These are phyloP conservation scores for Cataglyphis altisquamis DNA, from an alignment of 2,888 invertebrate species.

Conservation along the genomic window DNA sequence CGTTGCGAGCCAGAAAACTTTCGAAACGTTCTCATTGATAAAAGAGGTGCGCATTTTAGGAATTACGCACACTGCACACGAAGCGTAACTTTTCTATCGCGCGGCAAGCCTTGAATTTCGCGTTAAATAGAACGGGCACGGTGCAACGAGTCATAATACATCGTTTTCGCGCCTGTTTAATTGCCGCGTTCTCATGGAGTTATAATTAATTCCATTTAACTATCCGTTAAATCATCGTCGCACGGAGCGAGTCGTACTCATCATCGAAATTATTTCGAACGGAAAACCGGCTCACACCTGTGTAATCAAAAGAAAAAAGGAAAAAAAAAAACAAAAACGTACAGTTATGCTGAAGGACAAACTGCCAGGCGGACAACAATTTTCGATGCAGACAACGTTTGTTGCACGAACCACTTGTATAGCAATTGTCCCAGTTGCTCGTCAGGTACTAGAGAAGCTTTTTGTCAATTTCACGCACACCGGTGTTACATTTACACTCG, in stretches of 20 bases:
- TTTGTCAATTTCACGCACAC: conserved; percentile 47
- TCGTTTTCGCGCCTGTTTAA: conserved; percentile 39
- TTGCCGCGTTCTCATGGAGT: conserved; percentile 27
- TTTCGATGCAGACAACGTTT: conserved; percentile 49
- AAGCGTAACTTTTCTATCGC: conserved; percentile 16
- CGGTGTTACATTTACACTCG: conserved; percentile 40
- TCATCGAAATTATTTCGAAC: neutral
- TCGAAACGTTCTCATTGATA: neutral
- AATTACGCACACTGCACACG: conserved; percentile 1
- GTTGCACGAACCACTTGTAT: conserved; percentile 42
- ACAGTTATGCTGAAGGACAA: conserved; percentile 1
- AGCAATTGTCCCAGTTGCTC: conserved; percentile 51
- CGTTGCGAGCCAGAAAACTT: neutral
- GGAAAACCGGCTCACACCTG: neutral
- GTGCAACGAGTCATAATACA: conserved; percentile 23
- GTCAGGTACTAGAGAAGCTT: conserved; percentile 33
- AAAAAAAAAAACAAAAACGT: neutral
- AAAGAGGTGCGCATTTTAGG: conserved; percentile 14
- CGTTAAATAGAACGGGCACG: conserved; percentile 46
- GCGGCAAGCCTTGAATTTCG: conserved; percentile 28
- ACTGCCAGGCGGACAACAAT: conserved; percentile 44
- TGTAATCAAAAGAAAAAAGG: neutral
- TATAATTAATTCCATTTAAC: conserved; percentile 50
- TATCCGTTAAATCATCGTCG: conserved; percentile 43
- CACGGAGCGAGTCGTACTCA: neutral